Conservation (phyloP, 2,797 vertebrate genomes). For the Parauchenoglanis punctatus region DNA sequence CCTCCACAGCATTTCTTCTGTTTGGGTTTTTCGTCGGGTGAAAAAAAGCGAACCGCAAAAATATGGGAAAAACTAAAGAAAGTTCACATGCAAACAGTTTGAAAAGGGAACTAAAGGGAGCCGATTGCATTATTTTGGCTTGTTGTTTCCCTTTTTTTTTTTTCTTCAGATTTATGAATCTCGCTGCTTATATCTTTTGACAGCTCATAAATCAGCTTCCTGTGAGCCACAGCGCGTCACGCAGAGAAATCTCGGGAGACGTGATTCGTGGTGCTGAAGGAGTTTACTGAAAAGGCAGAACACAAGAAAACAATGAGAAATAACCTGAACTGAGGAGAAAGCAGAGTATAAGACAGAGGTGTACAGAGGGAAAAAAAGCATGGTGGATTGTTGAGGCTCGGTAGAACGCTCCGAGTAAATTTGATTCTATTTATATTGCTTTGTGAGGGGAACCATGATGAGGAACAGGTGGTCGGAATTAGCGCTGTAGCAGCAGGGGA, state of each 20-base stretch:
- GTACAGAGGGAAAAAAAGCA: no score
- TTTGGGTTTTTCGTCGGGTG: neutral
- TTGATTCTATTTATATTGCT: neutral
- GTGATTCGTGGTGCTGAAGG: conserved; percentile 22
- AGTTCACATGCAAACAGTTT: neutral
- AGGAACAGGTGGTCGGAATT: neutral
- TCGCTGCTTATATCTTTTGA: conserved; percentile 73
- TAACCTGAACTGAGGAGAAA: neutral
- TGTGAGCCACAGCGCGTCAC: conserved; percentile 61
- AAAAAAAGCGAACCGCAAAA: neutral
- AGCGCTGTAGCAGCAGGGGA: neutral
- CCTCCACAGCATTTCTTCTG: neutral
- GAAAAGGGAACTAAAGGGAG: conserved; percentile 12
- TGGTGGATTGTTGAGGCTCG: neutral
- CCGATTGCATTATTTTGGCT: conserved; percentile 31
- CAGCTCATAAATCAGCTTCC: conserved; percentile 83
- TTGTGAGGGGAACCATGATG: neutral
- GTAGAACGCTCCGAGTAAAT: neutral
- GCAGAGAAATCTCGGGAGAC: conserved; percentile 21
- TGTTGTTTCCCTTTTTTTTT: conserved; percentile 2
- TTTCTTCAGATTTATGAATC: conserved; percentile 72
- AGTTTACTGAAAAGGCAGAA: neutral
- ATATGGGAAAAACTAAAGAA: neutral
- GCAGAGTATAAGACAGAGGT: neutral
- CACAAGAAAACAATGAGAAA: neutral